Base-by-base conservation (phyloP, 2,113 vertebrate genomes). In the Pelecanus crispus region DNA sequence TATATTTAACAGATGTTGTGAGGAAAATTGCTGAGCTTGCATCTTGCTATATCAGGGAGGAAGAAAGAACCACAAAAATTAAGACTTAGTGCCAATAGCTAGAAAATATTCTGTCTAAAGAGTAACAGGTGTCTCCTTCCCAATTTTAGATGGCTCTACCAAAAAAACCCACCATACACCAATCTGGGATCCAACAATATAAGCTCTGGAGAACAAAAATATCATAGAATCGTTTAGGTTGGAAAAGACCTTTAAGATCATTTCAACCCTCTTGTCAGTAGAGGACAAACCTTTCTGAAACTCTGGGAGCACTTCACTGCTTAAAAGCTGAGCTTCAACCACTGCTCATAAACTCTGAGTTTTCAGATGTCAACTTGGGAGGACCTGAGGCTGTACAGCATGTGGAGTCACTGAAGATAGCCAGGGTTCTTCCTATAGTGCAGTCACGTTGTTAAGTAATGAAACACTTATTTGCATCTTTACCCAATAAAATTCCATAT, bases 381-480 rank as follows among this genome's bases (percentile, higher is more conserved):
- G 22, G 56, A 81, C 12, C 32, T 1, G 22, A 65, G 49, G 61
- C 47, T 86, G 52, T 45, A 42, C 67, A 84, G 78, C 78, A 86
- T 2, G 0, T 42, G 68, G 73, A 28, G 25, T 13, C 26, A 4
- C 36, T 45, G 49, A 59, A 75, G 62, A 22, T 22, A 63, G 73
- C 34, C 84, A 72, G 28, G 49, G 59, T 10, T 77, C 81, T 50
- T 82, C 71, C 83, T 20, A 31, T 31, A 70, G n/a, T 11, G 45
- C 79, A 86, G 36, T 77, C 66, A 90, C 4, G 0, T 45, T 47
- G 65, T 24, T 53, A 13, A 65, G 58, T 19, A 62, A 70, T 58
- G 38, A 88, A 88, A 92, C 9, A 65, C 58, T 92, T 58, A 94
- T 88, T 88, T 92, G 67, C 85, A 88, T 93, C 40, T 58, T 88